Percentiles rank a stretch among this genome's conserved stretches.
These are phyloP conservation scores for Ceuthmochares aereus DNA, from an alignment of 2,113 vertebrate species.

Conservation along the genomic window DNA sequence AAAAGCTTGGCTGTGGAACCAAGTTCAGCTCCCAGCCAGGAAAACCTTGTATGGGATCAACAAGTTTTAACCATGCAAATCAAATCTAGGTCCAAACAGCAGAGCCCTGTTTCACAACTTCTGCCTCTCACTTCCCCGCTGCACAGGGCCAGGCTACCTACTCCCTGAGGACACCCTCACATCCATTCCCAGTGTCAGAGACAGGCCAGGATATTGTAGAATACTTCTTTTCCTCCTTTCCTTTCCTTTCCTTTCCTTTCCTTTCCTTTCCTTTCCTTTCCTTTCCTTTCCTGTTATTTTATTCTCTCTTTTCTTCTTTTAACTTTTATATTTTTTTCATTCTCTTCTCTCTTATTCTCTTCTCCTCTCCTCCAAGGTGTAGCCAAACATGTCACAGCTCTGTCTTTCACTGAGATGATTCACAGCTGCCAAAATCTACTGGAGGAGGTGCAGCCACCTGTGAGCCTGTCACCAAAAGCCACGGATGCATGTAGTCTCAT, in stretches of 20 bases:
- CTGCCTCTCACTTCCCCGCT: not conserved
- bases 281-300: not conserved
- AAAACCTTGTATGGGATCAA: slow-evolving; percentile 47
- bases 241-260: not conserved
- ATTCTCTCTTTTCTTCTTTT: not conserved
- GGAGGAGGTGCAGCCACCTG: not conserved
- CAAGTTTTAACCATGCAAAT: slow-evolving; percentile 57
- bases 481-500: not conserved
- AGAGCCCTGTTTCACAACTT: slow-evolving; percentile 31
- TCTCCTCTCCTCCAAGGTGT: too few species aligned
- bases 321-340: not conserved
- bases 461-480: too few species aligned
- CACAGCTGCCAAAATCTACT: not conserved
- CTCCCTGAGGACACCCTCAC: not conserved
- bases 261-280: too few species aligned
- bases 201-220: not conserved
- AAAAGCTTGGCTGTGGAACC: slow-evolving; percentile 50
- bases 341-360: too few species aligned
- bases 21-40: slow-evolving; percentile 42
- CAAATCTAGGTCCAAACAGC: not conserved
- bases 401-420: not conserved
- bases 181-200: not conserved
- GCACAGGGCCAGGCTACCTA: not conserved
- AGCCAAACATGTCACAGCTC: too few species aligned
- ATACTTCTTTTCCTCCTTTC: not conserved